A percentile compares a stretch with the other conserved stretches of the same genome.
These are phyloP conservation scores for Scomberomorus guttatus DNA, from an alignment of 2,797 vertebrate genomes.

Conservation along the genomic window DNA sequence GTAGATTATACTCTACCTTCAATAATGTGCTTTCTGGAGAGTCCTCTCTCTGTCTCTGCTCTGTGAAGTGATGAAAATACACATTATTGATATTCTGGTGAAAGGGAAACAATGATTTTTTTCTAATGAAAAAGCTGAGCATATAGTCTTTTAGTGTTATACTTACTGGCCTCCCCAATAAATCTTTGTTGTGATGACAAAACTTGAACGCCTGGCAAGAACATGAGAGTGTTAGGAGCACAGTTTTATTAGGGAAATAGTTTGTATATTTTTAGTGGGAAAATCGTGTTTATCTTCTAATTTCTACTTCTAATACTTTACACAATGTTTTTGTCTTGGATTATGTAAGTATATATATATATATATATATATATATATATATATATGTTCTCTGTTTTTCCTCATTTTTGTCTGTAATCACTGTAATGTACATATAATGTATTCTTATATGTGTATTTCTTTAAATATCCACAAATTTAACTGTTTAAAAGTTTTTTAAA, in stretches of 20 bases:
- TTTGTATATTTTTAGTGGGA: not conserved
- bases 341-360: too few relatives aligned
- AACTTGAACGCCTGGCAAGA: slow-evolving; percentile 90
- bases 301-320: not conserved
- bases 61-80: slow-evolving; percentile 73
- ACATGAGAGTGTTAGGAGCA: slow-evolving; percentile 21
- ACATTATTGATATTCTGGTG: slow-evolving; percentile 22
- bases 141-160: not conserved
- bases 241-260: not conserved
- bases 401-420: not conserved
- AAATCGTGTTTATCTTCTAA: not conserved
- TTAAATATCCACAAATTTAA: not conserved
- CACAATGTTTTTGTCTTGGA: not conserved
- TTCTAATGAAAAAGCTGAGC: not conserved
- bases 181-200: slow-evolving; percentile 94
- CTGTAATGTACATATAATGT: too few relatives aligned
- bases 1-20: slow-evolving; percentile 85
- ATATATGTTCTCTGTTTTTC: not conserved
- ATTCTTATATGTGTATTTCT: too few relatives aligned
- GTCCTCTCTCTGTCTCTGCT: slow-evolving; percentile 93
- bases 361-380: too few relatives aligned
- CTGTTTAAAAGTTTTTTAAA: too few relatives aligned
- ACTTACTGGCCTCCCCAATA: slow-evolving; percentile 97
- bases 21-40: slow-evolving; percentile 95
- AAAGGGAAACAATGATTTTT: too few relatives aligned